Base-by-base conservation (phyloP, 1,140 invertebrate species). In the Euborellia annulipes region DNA sequence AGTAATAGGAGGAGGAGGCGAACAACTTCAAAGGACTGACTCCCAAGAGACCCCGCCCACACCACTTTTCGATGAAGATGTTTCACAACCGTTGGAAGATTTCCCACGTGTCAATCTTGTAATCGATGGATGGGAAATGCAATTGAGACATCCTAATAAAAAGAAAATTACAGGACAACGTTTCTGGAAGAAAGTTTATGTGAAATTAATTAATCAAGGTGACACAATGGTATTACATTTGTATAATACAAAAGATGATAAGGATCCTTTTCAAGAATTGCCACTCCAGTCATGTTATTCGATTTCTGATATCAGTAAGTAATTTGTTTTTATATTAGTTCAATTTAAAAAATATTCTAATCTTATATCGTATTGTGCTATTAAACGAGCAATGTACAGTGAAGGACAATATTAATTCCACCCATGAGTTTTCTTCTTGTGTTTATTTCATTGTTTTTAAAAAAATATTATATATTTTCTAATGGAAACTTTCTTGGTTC, bases 101-200 rank as follows among this genome's bases (percentile, higher is more conserved):
- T 98, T 94, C 62, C 86, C 86, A 3, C 71, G 89, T 41, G 74
- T 80, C 1, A 73, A 73, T 36, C 90, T 83, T 55, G 64, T 66
- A 0, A 87, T 78, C 0, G 78, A 87, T n/a, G 88, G 88, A 17
- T 98, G 93, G 92, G 91, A 97, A 59, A 86, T 99, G 79, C 85
- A 95, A 48, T 67, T 98, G 21, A 70, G 93, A 13, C 88, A 95
- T 57, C 93, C 93, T 3, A 91, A 89, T 54, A 98, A 98, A 62
- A 99, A 99, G 72, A 97, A 95, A 63, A 88, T 98, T 45, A 97
- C 94, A 0, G 88, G 88, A 3, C 88, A 92, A 56, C 71, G 79
- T 48, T 98, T 90, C 62, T 98, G 95, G 95, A 98, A 98, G 66
- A 94, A 95, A 60, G 84, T 96, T 32, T 93, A 82, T 59, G 81